phyloP scores from a whole-genome alignment of 2,113 vertebrate species.

The Pterocles orientalis region DNA sequence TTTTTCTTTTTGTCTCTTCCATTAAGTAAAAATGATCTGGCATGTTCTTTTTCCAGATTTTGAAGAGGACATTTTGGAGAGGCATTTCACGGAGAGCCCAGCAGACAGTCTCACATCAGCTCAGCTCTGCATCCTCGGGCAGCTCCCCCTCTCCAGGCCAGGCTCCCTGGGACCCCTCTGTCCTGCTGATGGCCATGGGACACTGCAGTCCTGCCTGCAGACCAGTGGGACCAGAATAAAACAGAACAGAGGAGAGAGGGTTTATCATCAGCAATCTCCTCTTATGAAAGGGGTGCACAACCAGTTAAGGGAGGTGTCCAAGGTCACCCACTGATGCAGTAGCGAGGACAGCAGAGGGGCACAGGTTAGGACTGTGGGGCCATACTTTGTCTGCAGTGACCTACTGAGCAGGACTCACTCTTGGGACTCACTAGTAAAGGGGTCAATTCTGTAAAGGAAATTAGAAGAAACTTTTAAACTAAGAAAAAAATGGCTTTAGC shows the following conservation, averaged over 20 bases:
- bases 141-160: background rate
- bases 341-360: fast-evolving
- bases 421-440: background rate
- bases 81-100: background rate
- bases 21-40: background rate
- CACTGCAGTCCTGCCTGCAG: background rate
- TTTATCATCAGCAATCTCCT: fast-evolving
- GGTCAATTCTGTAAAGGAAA: background rate
- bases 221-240: background rate
- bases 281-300: background rate
- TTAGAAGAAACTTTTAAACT: background rate
- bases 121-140: background rate
- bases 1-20: background rate
- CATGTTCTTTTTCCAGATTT: background rate
- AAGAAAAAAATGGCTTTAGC: background rate
- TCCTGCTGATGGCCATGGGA: background rate
- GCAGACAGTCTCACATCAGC: background rate
- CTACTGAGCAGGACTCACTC: background rate
- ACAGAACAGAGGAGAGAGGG: background rate
- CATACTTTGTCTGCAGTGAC: background rate
- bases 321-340: background rate
- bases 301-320: background rate
- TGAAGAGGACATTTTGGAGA: background rate
- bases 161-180: fast-evolving
- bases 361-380: fast-evolving